These are phyloP conservation scores for Lepus timidus DNA, from an alignment of 2,113 vertebrate genomes.

Conservation along the genomic window DNA sequence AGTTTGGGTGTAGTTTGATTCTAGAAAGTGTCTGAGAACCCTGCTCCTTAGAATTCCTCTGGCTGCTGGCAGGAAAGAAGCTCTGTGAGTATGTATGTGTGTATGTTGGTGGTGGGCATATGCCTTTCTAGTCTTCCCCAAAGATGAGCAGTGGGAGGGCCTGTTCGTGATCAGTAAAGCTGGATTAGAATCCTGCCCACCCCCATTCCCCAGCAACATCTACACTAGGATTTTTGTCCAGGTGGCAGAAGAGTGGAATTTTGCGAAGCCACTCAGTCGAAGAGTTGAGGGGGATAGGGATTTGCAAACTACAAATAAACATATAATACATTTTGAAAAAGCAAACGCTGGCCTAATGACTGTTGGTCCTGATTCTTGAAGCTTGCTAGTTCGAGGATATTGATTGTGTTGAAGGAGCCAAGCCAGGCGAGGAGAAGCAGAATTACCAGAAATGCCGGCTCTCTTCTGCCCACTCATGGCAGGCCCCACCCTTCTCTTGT, in stretches of 20 bases:
- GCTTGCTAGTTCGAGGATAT: constrained; percentile 61
- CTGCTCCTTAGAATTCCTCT: constrained; percentile 10
- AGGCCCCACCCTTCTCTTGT: constrained; percentile 27
- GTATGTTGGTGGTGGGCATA: background rate
- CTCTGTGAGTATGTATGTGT: background rate
- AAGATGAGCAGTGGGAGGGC: background rate
- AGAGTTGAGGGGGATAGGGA: constrained; percentile 8
- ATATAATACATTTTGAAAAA: constrained; percentile 18
- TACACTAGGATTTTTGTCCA: background rate
- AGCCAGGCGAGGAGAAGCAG: constrained; percentile 40
- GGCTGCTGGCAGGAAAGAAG: background rate
- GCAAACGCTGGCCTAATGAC: background rate
- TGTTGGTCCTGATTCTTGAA: constrained; percentile 12
- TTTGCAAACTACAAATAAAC: constrained; percentile 39
- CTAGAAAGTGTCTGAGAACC: constrained; percentile 15
- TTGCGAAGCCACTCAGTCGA: background rate
- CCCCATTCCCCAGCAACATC: background rate
- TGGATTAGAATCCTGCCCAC: background rate
- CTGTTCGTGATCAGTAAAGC: background rate
- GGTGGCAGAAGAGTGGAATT: background rate
- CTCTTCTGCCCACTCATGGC: constrained; percentile 7
- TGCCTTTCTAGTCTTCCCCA: constrained; percentile 53
- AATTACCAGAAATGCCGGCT: constrained; percentile 56
- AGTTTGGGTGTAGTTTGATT: constrained; percentile 53
- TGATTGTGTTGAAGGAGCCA: constrained; percentile 54